Conservation (phyloP, 2,113 vertebrate genomes). For the Peromyscus californicus region DNA sequence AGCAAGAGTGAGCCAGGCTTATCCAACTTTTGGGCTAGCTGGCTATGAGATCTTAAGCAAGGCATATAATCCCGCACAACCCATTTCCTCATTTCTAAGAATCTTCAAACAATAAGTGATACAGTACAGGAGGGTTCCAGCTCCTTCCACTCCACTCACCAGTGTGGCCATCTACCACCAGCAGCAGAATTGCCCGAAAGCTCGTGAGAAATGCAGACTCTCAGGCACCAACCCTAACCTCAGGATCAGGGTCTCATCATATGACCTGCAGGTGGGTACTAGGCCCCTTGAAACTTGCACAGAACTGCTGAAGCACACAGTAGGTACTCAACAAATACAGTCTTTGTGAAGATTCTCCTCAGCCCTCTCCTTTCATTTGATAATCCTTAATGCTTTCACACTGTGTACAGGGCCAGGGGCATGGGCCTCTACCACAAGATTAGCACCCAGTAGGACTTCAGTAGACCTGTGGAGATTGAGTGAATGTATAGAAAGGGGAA, state of each 20-base stretch:
- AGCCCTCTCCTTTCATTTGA: neutral
- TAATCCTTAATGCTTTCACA: neutral
- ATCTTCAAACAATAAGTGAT: neutral
- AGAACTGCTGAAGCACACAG: neutral
- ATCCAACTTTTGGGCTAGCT: neutral
- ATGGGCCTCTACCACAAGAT: neutral
- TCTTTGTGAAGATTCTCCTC: neutral
- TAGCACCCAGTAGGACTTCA: neutral
- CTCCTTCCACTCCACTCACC: neutral
- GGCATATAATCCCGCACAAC: neutral
- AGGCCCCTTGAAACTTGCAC: neutral
- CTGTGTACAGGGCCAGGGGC: neutral
- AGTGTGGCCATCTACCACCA: neutral
- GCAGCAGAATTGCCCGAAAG: neutral
- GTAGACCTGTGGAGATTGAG: neutral
- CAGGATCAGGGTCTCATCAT: neutral
- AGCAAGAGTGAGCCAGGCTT: neutral
- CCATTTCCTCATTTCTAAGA: neutral
- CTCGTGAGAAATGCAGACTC: neutral
- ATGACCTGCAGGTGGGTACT: neutral
- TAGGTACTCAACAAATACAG: neutral
- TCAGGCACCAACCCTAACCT: neutral
- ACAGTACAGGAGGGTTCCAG: rapidly evolving
- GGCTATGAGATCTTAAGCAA: neutral
- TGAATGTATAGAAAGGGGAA: neutral